Conservation (phyloP, 2,888 invertebrate genomes). For the Eutolmus rufibarbis region DNA sequence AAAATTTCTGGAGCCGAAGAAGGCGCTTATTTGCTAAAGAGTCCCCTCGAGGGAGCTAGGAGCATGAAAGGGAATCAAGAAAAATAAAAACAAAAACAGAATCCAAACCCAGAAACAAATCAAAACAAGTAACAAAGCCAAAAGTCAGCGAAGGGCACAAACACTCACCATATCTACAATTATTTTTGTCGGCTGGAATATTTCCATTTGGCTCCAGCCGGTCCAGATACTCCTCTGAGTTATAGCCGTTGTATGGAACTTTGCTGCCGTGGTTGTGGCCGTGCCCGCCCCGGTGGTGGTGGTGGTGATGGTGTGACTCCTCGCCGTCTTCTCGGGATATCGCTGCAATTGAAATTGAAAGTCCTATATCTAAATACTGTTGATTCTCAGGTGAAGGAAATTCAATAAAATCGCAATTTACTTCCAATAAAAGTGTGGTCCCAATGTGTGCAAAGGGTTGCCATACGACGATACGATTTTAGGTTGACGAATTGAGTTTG, state of each 20-base stretch:
- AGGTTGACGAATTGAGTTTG: neutral
- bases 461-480: neutral
- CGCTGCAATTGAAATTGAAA: constrained; percentile 65
- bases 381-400: neutral
- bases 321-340: constrained; percentile 91
- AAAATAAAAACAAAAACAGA: neutral
- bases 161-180: constrained; percentile 72
- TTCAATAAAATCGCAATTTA: constrained; percentile 26
- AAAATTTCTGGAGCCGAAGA: neutral
- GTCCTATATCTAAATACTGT: neutral
- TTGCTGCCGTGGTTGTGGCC: constrained; percentile 70
- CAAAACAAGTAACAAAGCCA: constrained; percentile 7
- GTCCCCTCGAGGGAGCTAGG: neutral
- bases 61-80: neutral
- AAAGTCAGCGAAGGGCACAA: constrained; percentile 9
- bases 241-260: constrained; percentile 89
- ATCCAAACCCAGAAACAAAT: neutral
- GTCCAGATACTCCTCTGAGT: constrained; percentile 90
- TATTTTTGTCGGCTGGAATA: constrained; percentile 85
- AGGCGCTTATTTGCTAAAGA: neutral
- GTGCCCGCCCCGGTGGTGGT: constrained; percentile 65
- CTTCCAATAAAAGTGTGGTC: neutral
- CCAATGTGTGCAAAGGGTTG: neutral
- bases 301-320: constrained; percentile 66
- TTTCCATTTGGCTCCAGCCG: constrained; percentile 92